A percentile compares a stretch with the other conserved stretches of the same genome.
Evolutionary conservation across 2,797 vertebrate genomes (phyloP).

Genomic region (Alauda arvensis): DNA sequence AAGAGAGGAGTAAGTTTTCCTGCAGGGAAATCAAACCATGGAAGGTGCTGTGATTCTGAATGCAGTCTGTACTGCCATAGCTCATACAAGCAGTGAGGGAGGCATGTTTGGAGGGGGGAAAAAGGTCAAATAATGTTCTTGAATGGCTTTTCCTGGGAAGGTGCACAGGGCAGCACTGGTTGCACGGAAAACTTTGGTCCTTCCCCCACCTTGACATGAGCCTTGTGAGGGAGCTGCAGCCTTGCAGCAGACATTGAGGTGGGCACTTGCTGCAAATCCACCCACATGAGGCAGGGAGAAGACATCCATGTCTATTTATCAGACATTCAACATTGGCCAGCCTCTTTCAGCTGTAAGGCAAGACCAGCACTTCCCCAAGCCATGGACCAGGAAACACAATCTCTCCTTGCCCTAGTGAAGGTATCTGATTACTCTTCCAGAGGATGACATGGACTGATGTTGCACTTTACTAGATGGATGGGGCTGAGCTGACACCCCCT

Average conservation of each 20-base stretch:
- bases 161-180: not conserved
- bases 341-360: not conserved
- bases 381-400: not conserved
- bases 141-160: not conserved
- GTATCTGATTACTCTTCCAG: not conserved
- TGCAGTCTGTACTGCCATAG: accelerated
- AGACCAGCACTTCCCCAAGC: not conserved
- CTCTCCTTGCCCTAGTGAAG: not conserved
- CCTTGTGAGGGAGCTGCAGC: not conserved
- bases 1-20: not conserved
- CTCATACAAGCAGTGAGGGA: accelerated
- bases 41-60: not conserved
- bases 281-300: accelerated
- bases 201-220: not conserved
- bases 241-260: not conserved
- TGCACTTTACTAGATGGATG: not conserved
- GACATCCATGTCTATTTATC: not conserved
- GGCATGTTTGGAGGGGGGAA: no score
- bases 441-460: not conserved
- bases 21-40: not conserved
- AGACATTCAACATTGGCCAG: not conserved
- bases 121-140: not conserved
- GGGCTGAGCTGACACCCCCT: not conserved
- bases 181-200: not conserved
- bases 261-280: not conserved